These are phyloP conservation scores for Serilophus lunatus DNA, from an alignment of 2,113 vertebrate species.

Conservation along the genomic window DNA sequence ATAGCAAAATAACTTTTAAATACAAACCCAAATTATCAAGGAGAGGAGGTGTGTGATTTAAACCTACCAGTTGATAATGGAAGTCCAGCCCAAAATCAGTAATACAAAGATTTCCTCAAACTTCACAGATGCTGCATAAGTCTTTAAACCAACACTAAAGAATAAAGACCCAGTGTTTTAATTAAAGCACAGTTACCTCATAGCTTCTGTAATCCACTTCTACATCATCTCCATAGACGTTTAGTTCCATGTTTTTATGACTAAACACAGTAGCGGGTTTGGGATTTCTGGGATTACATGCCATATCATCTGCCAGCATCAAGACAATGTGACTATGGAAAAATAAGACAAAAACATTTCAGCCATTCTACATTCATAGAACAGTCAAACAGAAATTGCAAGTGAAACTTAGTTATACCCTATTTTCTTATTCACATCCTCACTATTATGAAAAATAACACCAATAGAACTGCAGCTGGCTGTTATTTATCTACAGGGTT, in stretches of 20 bases:
- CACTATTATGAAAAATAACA: background rate
- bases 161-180: background rate
- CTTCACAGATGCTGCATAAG: background rate
- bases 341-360: background rate
- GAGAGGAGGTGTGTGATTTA: background rate
- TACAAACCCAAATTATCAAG: background rate
- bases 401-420: background rate
- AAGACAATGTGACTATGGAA: constrained; percentile 89
- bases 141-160: background rate
- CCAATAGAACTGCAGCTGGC: background rate
- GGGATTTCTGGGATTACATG: constrained; percentile 95
- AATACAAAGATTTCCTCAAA: background rate
- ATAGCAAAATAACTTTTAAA: background rate
- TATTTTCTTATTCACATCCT: background rate
- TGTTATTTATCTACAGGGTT: background rate
- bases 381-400: background rate
- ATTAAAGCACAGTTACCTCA: constrained; percentile 76
- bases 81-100: background rate
- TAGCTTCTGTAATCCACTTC: constrained; percentile 98
- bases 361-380: background rate
- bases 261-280: constrained; percentile 97
- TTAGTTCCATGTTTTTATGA: constrained; percentile 98
- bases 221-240: constrained; percentile 97
- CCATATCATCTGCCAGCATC: constrained; percentile 99
- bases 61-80: background rate